Evolutionary conservation across 2,797 vertebrate species (phyloP), one percentile per base, ranked within the genome.

Genomic region (Australoheros facetus): DNA sequence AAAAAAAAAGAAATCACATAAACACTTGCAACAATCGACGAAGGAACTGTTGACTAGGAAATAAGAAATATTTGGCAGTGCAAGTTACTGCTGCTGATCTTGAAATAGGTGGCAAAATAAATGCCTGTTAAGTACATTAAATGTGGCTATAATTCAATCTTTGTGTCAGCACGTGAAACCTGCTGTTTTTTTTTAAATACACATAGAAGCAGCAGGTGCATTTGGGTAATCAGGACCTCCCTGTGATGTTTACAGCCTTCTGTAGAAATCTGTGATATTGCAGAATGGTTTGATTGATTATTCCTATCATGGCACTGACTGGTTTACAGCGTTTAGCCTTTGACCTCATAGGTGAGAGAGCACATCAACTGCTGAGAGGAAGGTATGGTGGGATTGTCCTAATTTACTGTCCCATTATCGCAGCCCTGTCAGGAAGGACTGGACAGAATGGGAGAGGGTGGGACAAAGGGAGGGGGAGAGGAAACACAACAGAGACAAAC

Each of bases 321-420:
- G 85, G 75, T 92, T 91, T 84, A 85, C 87, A 86, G 56, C 51
- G 71, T 93, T 92, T 94, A 90, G 78, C 84, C 87, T 91, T 80
- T 93, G 88, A 94, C 93, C 91, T 91, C 26, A 34, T 42, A 70
- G 90, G 89, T 89, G 87, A 88, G 85, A 75, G 86, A 88, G 94
- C 90, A 87, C 88, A 77, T 93, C 91, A 86, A 19, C 85, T 8
- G 64, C 89, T 71, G 80, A 79, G 82, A 64, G 77, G 77, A 79
- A 77, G 85, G 85, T 84, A 42, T 5, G 85, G 81, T 85, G 85
- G 81, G 78, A 85, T n/a, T 70, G 82, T 85, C 70, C 80, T 92
- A 90, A 94, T 94, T 95, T 89, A 94, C 92, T 82, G 88, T 87
- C 91, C 89, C 87, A 89, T 94, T 94, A 93, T 92, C 87, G 80